Conservation (phyloP, 2,113 vertebrate species). For the Corythaixoides concolor region DNA sequence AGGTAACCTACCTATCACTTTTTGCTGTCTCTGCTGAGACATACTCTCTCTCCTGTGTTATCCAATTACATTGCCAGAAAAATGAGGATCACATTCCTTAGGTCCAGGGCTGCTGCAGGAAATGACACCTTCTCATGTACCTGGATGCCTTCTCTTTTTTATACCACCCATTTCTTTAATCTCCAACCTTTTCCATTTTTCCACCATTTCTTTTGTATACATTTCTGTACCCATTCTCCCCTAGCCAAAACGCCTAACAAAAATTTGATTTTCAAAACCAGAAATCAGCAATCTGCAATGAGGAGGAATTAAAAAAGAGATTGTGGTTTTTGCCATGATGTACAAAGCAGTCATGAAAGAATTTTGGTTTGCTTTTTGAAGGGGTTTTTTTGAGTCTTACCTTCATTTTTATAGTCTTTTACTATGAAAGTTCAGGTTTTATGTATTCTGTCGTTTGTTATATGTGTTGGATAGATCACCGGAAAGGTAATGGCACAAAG, state of each 20-base stretch:
- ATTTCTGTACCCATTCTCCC: not conserved
- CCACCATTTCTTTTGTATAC: not conserved
- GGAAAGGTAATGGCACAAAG: not conserved
- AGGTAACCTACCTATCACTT: not conserved
- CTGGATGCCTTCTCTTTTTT: not conserved
- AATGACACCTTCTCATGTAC: not conserved
- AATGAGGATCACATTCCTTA: not conserved
- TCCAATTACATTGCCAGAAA: not conserved
- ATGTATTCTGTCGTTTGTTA: not conserved
- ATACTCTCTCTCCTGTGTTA: not conserved
- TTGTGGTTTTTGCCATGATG: not conserved
- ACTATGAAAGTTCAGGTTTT: not conserved
- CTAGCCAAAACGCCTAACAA: not conserved
- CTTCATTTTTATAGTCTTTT: not conserved
- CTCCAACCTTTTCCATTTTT: not conserved
- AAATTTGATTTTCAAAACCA: not conserved
- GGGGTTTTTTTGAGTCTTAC: not conserved
- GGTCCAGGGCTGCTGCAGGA: not conserved
- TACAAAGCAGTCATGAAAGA: not conserved
- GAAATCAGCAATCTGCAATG: not conserved
- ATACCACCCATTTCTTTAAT: not conserved
- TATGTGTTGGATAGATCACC: not conserved
- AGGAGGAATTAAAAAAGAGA: not conserved
- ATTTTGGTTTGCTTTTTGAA: not conserved
- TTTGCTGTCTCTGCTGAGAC: not conserved